Conservation (phyloP, 2,888 invertebrate genomes). For the Agelastica alni region DNA sequence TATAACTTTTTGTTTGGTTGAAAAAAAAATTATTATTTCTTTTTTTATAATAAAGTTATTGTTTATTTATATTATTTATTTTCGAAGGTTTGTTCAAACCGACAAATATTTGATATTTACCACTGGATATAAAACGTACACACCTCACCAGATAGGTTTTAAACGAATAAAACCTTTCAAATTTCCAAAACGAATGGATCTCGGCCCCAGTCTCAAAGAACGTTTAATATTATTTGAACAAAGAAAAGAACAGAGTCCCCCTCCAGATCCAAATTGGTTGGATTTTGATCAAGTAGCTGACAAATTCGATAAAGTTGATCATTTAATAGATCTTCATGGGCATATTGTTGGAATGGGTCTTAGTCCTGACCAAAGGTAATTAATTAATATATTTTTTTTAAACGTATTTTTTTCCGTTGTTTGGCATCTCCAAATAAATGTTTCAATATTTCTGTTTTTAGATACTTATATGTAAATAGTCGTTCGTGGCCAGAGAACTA, state of each 20-base stretch:
- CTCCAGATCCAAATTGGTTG: constrained; percentile 68
- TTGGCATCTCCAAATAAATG: no score
- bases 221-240: constrained; percentile 65
- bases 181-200: constrained; percentile 70
- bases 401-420: background rate
- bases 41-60: no score
- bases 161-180: constrained; percentile 72
- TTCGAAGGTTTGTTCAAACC: constrained; percentile 31
- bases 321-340: constrained; percentile 80
- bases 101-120: constrained; percentile 81
- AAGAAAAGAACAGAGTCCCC: constrained; percentile 57
- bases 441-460: constrained; percentile 48
- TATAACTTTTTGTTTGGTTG: no score
- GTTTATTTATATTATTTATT: background rate
- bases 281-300: constrained; percentile 70
- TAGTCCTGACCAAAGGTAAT: constrained; percentile 77
- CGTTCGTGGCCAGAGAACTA: constrained; percentile 82
- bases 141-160: constrained; percentile 81
- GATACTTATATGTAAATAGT: constrained; percentile 81
- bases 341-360: constrained; percentile 87
- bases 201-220: constrained; percentile 70
- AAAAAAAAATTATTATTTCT: no score
- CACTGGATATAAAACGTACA: constrained; percentile 80
- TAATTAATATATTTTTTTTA: background rate
- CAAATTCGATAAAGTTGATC: constrained; percentile 75